Base-by-base conservation (phyloP, 2,888 invertebrate species). In the Drosophila sordidula region DNA sequence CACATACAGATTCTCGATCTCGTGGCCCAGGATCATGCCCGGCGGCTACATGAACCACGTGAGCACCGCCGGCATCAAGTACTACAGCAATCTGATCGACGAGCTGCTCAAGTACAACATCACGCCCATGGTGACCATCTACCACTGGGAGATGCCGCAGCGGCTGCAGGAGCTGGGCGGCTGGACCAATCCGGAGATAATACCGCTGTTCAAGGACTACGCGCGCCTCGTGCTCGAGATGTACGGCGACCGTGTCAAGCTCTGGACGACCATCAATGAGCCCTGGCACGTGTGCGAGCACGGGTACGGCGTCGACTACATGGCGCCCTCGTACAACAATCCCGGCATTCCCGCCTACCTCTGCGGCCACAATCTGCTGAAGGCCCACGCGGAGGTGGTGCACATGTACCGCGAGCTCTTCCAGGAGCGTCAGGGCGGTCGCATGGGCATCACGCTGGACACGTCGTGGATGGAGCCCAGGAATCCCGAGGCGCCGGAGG, bases 231-330 rank as follows among this genome's bases (percentile, higher is more conserved):
- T 95, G 61, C 94, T 95, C 70, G 93, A 93, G 54, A 92, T 94
- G 85, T 95, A 94, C 74, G 95, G 94, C 0, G 93, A 94, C 76
- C 94, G 94, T 87, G 95, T 96, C 6, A 94, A 94, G 90, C 93
- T 94, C 66, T 96, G 96, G 96, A 94, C 95, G 11, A 96, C 96
- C 0, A 94, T 96, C 75, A 96, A 96, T 89, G 96, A 96, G 88
- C 96, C 96, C 2, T 92, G 93, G 93, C 92, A 92, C 73, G 87
- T 92, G 42, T 92, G 92, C 49, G 92, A 92, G 52, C 92, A 92
- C 56, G 90, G 91, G 18, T 92, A 91, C 64, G 94, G 94, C 2
- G 93, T 93, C 25, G 93, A 93, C 36, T 94, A 93, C 80, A 92
- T 94, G 90, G 95, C 95, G 0, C 95, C 95, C 0, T 93, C 93